These are phyloP conservation scores for Esox masquinongy DNA, from an alignment of 2,797 vertebrate genomes.

Conservation along the genomic window DNA sequence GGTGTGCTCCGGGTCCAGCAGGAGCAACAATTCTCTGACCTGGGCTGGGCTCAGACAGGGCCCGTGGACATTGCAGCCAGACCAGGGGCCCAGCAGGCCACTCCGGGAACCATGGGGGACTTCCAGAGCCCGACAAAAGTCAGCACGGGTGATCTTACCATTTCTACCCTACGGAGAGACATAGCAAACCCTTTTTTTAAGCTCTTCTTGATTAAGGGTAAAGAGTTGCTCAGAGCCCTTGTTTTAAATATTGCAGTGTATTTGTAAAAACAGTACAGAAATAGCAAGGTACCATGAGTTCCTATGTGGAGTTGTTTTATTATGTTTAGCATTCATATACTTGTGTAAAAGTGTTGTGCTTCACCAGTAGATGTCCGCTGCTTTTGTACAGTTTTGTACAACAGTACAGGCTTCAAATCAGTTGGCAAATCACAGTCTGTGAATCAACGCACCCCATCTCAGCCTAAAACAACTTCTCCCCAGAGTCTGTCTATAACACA, in stretches of 20 bases:
- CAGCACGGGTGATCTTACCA: constrained; percentile 53
- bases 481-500: constrained; percentile 50
- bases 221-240: background rate
- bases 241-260: constrained; percentile 33
- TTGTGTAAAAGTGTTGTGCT: too few species aligned
- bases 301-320: too few species aligned
- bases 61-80: background rate
- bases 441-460: too few species aligned
- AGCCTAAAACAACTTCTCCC: constrained; percentile 31
- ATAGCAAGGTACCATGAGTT: background rate
- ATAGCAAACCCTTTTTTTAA: background rate
- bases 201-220: background rate
- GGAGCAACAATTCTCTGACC: constrained; percentile 66
- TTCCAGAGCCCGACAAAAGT: constrained; percentile 56
- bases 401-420: too few species aligned
- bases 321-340: too few species aligned
- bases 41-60: constrained; percentile 14
- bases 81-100: constrained; percentile 25
- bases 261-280: constrained; percentile 31
- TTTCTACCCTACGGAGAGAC: constrained; percentile 46
- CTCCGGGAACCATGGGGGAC: constrained; percentile 49
- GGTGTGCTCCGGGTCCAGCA: constrained; percentile 60
- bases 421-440: too few species aligned
- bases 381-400: too few species aligned
- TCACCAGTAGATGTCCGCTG: too few species aligned